phyloP scores from a whole-genome alignment of 2,797 vertebrate genomes.

The Coregonus ussuriensis region DNA sequence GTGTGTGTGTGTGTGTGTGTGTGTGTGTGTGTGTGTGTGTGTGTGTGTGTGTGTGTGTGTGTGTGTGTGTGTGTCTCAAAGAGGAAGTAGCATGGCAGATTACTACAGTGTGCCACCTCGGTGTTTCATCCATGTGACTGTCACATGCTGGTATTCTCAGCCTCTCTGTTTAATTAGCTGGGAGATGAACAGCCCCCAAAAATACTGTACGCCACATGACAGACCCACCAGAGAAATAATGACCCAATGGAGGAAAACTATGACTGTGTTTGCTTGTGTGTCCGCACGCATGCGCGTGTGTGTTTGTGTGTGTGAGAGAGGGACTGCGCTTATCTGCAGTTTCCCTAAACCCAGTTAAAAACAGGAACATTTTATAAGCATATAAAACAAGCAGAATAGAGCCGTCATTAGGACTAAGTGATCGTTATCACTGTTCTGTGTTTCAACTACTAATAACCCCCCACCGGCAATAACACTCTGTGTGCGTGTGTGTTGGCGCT shows the following conservation, averaged over 20 bases:
- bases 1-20: background rate
- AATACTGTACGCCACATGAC: conserved; percentile 62
- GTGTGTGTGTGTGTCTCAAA: background rate
- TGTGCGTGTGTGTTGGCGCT: too few species aligned
- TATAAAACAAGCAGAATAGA: background rate
- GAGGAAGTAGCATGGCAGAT: background rate
- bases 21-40: conserved; percentile 6
- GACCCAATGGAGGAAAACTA: conserved; percentile 39
- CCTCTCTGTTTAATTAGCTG: conserved; percentile 71
- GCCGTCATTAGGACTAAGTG: background rate
- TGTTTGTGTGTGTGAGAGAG: background rate
- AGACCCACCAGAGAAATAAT: conserved; percentile 61
- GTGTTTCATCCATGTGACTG: conserved; percentile 38
- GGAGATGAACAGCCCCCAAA: conserved; percentile 68
- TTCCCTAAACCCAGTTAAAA: background rate
- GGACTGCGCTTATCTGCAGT: background rate
- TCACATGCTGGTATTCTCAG: conserved; percentile 76
- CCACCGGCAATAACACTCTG: too few species aligned
- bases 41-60: conserved; percentile 6
- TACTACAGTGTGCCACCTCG: background rate
- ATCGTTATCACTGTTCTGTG: background rate
- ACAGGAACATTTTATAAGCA: background rate
- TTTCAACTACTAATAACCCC: too few species aligned
- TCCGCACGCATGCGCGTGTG: conserved; percentile 31
- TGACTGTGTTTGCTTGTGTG: conserved; percentile 10